Percentiles rank a stretch among this genome's conserved stretches.
phyloP scores from a whole-genome alignment of 2,888 invertebrate species.

The Lucinisca nassula region DNA sequence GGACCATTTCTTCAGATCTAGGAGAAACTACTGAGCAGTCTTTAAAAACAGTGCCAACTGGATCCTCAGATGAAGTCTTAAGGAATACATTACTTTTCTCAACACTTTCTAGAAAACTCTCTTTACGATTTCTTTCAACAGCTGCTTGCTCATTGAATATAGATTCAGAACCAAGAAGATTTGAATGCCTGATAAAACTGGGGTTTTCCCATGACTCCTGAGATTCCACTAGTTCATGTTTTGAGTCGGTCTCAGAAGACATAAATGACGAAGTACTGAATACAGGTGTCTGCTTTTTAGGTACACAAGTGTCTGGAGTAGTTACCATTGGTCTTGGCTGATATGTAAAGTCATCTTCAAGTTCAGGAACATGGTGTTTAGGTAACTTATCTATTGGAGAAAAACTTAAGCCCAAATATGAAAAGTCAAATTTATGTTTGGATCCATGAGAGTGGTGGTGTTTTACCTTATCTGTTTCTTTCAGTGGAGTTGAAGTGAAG shows the following conservation, averaged over 20 bases:
- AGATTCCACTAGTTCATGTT: not conserved
- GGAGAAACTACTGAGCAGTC: not conserved
- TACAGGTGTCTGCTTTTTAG: not conserved
- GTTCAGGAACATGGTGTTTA: not conserved
- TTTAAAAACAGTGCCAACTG: not conserved
- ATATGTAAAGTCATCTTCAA: constrained; percentile 19
- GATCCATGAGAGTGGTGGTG: not conserved
- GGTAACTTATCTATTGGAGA: not conserved
- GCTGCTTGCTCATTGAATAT: not conserved
- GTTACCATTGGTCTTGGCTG: constrained; percentile 19
- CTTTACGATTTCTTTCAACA: not conserved
- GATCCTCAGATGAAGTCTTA: not conserved
- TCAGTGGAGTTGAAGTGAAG: constrained; percentile 9
- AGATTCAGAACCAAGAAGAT: not conserved
- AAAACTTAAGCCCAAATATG: not conserved
- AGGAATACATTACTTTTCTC: constrained; percentile 3
- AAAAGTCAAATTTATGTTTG: not conserved
- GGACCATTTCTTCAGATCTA: not conserved
- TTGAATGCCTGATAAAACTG: not conserved
- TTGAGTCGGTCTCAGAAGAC: not conserved
- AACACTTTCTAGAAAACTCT: not conserved
- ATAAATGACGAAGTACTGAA: not conserved
- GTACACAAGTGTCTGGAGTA: not conserved
- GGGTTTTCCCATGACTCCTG: not conserved
- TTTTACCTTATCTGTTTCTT: not conserved